Percentiles rank a stretch among this genome's conserved stretches.
Conservation (phyloP, 2,113 vertebrate species). For the Callionymus lyra region DNA sequence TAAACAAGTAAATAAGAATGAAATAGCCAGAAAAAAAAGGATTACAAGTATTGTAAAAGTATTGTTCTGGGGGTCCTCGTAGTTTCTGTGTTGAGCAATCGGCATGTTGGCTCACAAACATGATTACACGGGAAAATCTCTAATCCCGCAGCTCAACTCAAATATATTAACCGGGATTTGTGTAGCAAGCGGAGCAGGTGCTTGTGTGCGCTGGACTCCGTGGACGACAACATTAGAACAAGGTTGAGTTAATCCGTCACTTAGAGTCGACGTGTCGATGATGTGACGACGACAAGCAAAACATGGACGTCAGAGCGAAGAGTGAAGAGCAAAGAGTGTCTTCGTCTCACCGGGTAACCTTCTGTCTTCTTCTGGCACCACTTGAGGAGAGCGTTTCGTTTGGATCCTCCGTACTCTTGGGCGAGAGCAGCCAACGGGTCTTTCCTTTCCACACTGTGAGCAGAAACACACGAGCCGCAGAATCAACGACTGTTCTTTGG, state of each 20-base stretch:
- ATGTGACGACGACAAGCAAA: slow-evolving; percentile 10
- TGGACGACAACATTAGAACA: too few species aligned
- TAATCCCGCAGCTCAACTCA: slow-evolving; percentile 50
- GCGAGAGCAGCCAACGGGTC: slow-evolving; percentile 91
- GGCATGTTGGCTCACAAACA: slow-evolving; percentile 24
- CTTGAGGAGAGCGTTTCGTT: slow-evolving; percentile 92
- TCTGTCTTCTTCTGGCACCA: slow-evolving; percentile 99
- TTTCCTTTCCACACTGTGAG: slow-evolving; percentile 88
- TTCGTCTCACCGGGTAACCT: slow-evolving; percentile 80
- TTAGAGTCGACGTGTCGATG: too few species aligned
- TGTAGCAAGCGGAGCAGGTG: slow-evolving; percentile 30
- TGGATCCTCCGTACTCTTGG: slow-evolving; percentile 91
- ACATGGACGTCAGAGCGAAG: slow-evolving; percentile 30
- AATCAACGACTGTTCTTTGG: too few species aligned
- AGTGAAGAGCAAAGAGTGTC: too few species aligned
- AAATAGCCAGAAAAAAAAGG: too few species aligned
- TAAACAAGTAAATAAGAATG: too few species aligned
- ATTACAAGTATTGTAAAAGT: too few species aligned
- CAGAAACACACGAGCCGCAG: slow-evolving; percentile 26
- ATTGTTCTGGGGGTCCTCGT: too few species aligned
- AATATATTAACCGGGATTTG: slow-evolving; percentile 41
- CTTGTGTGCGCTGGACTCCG: slow-evolving; percentile 27
- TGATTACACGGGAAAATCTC: slow-evolving; percentile 32
- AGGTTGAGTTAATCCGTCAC: too few species aligned
- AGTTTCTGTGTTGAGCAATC: background rate